Evolutionary conservation across 2,888 invertebrate genomes (phyloP), one percentile per base, ranked within the genome.

Genomic region (Lasioglossum malachurum): DNA sequence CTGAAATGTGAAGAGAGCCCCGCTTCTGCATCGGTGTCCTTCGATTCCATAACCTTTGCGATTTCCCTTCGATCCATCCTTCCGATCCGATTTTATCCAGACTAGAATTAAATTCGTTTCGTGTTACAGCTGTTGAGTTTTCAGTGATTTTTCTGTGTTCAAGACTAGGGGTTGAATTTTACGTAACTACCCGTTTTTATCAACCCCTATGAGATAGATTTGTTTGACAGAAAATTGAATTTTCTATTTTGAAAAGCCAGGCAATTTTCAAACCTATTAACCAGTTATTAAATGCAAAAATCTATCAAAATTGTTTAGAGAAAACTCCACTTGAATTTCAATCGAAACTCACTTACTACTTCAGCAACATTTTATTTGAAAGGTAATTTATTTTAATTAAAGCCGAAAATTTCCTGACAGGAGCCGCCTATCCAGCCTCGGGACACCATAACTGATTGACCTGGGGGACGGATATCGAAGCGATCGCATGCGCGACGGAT

Each of bases 401-500:
- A 12, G n/a, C 12, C 23, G 12, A 12, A n/a, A 57, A 57, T 57
- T 57, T 57, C 57, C 3, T 1, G n/a, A 4, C n/a, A 57, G n/a
- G n/a, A 57, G 57, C 57, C 23, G n/a, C 57, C n/a, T 57, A n/a
- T 8, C n/a, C 57, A 7, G 49, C 27, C 5, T 31, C 41, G 31
- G 27, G 78, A 87, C 87, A 84, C 83, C 88, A 91, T 79, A 77
- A 79, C 76, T 53, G 76, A 79, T 69, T 77, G 69, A 19, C 74
- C 31, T n/a, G 41, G 89, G 92, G 90, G 92, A 93, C 93, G 94
- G 93, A 31, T 91, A 92, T 91, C 87, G 88, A 86, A 83, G 88
- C 64, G 86, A 88, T 92, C 94, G 94, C 94, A 94, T 95, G 94
- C 94, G 94, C 93, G 79, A 79, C 79, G 94, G 94, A 94, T 94